phyloP scores from a whole-genome alignment of 2,797 vertebrate species.

The Orientallactaga sibirica region DNA sequence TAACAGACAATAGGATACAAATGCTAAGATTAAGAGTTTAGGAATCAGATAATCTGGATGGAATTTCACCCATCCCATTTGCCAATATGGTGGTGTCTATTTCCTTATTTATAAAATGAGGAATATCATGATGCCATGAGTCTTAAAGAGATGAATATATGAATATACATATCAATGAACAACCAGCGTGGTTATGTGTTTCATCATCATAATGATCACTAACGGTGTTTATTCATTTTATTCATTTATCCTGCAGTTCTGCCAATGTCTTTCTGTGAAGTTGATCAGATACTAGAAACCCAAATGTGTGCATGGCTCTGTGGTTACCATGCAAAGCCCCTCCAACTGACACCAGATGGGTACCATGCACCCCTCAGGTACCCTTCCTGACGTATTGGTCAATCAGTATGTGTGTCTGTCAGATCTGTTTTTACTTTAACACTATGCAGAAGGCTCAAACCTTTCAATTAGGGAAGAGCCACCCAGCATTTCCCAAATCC shows the following conservation, averaged over 20 bases:
- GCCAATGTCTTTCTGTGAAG: background rate
- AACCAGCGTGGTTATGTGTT: background rate
- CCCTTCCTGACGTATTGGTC: background rate
- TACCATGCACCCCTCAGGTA: background rate
- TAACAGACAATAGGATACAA: background rate
- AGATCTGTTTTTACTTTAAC: background rate
- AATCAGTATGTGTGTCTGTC: background rate
- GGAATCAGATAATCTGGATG: background rate
- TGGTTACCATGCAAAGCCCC: background rate
- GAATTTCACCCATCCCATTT: background rate
- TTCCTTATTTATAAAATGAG: background rate
- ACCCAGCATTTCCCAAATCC: background rate
- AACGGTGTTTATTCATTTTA: background rate
- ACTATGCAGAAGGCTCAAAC: background rate
- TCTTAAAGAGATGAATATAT: background rate
- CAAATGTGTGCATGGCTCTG: background rate
- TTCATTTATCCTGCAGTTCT: background rate
- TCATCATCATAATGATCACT: background rate
- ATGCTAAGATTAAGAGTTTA: background rate
- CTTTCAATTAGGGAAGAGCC: background rate
- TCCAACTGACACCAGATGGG: background rate
- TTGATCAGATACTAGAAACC: background rate
- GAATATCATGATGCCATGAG: background rate
- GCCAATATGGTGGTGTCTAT: background rate
- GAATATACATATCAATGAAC: background rate